Evolutionary conservation across 2,113 vertebrate species (phyloP).

Genomic region (Natator depressus): DNA sequence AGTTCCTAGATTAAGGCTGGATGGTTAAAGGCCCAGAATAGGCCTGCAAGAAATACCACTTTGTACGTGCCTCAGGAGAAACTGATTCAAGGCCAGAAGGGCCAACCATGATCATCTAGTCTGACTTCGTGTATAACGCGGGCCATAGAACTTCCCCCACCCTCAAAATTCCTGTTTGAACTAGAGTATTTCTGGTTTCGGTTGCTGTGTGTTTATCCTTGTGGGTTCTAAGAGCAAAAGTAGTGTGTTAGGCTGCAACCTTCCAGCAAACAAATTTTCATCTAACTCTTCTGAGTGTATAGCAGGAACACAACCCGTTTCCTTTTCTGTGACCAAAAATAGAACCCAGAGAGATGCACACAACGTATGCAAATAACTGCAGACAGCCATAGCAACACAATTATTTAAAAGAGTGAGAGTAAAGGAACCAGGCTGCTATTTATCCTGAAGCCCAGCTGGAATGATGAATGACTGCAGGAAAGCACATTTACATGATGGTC

Average conservation of each 20-base stretch:
- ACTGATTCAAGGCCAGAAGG: background rate
- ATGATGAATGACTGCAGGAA: background rate
- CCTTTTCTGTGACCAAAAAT: background rate
- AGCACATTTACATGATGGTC: background rate
- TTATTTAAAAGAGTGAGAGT: background rate
- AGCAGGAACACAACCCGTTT: background rate
- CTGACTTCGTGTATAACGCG: background rate
- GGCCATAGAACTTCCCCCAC: background rate
- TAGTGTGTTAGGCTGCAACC: background rate
- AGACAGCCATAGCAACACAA: background rate
- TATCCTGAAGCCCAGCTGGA: background rate
- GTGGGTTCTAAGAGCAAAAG: background rate
- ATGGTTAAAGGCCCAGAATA: background rate
- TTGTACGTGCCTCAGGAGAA: background rate
- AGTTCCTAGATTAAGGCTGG: background rate
- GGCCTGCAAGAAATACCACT: background rate
- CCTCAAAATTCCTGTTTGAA: background rate
- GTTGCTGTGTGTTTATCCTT: background rate
- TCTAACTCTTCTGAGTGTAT: background rate
- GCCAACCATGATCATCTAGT: background rate
- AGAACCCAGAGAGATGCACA: background rate
- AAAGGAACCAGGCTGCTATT: background rate
- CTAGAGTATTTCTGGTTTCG: background rate
- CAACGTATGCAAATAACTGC: background rate
- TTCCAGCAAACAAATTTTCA: background rate